Base-by-base conservation (phyloP, 2,888 invertebrate species). In the Chrysolina oricalcia region DNA sequence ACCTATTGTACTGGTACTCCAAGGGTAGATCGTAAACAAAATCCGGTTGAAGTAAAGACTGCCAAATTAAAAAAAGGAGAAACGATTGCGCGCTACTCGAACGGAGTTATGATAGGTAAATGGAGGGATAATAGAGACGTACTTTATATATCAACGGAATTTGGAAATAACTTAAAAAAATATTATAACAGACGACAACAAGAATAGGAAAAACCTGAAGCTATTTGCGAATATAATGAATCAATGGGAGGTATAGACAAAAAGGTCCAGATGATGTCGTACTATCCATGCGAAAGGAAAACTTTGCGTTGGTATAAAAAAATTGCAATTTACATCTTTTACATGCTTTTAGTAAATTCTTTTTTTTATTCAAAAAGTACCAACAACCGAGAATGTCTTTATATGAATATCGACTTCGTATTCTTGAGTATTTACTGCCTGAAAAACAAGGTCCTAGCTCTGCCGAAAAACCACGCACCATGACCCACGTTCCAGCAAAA, bases 61-160 rank as follows among this genome's bases (percentile, higher is more conserved):
- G 66, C 56, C 5, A 73, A 73, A 69, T 73, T 69, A 50, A 73
- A 73, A 68, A 68, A 62, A n/a, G 63, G 65, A n/a, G 65, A 72
- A 72, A 72, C 66, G n/a, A 27, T 50, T 9, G 67, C 13, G 35
- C 35, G n/a, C n/a, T n/a, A n/a, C n/a, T n/a, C n/a, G n/a, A n/a
- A n/a, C n/a, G n/a, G n/a, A n/a, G n/a, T n/a, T 27, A n/a, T 63
- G n/a, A 63, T 63, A 35, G 64, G 64, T 13, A 23, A 64, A 64
- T 64, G 41, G 64, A 40, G 64, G n/a, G 63, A 63, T 35, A 13
- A 35, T 19, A 63, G 63, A 40, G 63, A 63, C 9, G 27, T 63
- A 4, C n/a, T 23, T 35, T 63, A 63, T 35, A 63, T 63, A 15
- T 35, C 35, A 13, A 63, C 63, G 41, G 64, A 64, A 64, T 64